phyloP scores from a whole-genome alignment of 2,113 vertebrate species.

The Leptobrachium leishanense region DNA sequence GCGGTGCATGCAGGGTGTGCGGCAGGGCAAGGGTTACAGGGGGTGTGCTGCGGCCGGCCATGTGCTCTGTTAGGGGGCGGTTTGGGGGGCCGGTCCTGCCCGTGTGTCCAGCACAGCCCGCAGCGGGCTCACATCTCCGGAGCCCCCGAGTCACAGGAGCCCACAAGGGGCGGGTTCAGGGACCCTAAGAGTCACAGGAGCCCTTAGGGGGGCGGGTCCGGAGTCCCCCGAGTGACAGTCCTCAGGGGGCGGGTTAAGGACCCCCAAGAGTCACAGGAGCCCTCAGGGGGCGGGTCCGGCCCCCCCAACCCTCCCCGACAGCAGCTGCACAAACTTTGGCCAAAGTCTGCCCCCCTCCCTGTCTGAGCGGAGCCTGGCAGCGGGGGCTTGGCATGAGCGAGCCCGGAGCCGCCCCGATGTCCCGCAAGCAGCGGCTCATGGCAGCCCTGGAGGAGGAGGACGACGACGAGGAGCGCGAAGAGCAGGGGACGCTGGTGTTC shows the following conservation, averaged over 20 bases:
- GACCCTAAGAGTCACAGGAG: not conserved
- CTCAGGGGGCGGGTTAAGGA: slow-evolving; percentile 30
- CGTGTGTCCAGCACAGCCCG: slow-evolving; percentile 14
- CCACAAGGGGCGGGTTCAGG: slow-evolving; percentile 34
- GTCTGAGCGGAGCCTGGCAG: slow-evolving; percentile 3
- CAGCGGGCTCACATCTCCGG: slow-evolving; percentile 31
- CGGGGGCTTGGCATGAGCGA: slow-evolving; percentile 46
- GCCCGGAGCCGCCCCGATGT: slow-evolving; percentile 63
- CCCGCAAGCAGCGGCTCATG: slow-evolving; percentile 89
- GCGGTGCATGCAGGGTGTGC: too few species aligned
- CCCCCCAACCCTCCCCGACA: not conserved
- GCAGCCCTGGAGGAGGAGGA: slow-evolving; percentile 74
- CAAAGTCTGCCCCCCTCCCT: slow-evolving; percentile 8
- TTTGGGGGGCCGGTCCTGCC: slow-evolving; percentile 36
- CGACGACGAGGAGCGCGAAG: slow-evolving; percentile 59
- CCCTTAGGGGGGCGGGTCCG: slow-evolving; percentile 42
- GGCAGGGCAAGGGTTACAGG: slow-evolving; percentile 51
- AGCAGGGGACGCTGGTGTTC: slow-evolving; percentile 68
- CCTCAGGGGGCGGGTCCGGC: slow-evolving; percentile 28
- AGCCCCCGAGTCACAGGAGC: slow-evolving; percentile 20
- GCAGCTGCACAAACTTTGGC: slow-evolving; percentile 26
- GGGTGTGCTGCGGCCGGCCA: slow-evolving; percentile 45
- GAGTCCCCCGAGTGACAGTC: slow-evolving; percentile 8
- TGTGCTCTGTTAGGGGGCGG: slow-evolving; percentile 49
- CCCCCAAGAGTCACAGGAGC: slow-evolving; percentile 15